Evolutionary conservation across 2,888 invertebrate species (phyloP), one percentile per base, ranked within the genome.

Genomic region (Dysmachus trigonus): DNA sequence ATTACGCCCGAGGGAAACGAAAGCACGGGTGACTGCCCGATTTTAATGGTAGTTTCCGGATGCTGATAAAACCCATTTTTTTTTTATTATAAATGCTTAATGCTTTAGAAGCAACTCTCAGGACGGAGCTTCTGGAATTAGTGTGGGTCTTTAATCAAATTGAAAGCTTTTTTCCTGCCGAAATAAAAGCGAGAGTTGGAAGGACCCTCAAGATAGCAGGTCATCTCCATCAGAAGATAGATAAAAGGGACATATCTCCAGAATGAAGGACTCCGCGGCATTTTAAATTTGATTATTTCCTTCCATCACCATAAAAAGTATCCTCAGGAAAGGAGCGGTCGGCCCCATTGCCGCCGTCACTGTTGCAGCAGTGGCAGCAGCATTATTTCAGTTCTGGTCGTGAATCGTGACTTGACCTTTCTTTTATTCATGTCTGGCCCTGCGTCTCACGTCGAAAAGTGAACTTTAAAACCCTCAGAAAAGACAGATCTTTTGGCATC

Each of bases 371-470:
- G n/a, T n/a, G n/a, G 62, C 62, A 62, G 4, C 27, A 62, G 27
- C 22, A 10, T 33, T 15, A 83, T 72, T 72, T 83, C 31, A 38
- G 41, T 83, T 72, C 27, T 83, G 38, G 27, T 71, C 83, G 31
- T 72, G 38, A 83, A 83, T 83, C 83, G 83, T 83, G 72, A 83
- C 83, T 41, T 83, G 72, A 83, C 83, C 83, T 83, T 72, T 83
- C 72, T 72, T 72, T 83, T 83, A 83, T 71, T 72, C 83, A 38
- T 83, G 83, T 72, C 38, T 81, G 53, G 53, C 35, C 35, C 72
- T 8, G 41, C 30, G 72, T 83, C 38, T 15, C 38, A 13, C 15
- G 22, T 77, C 22, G 15, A 72, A 72, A 72, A 27, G 13, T 30
- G n/a, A 81, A 53, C 53, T 81, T 33, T 72, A 83, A 72, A 72